Conservation (phyloP, 1,140 invertebrate genomes). For the Helicoverpa zea region DNA sequence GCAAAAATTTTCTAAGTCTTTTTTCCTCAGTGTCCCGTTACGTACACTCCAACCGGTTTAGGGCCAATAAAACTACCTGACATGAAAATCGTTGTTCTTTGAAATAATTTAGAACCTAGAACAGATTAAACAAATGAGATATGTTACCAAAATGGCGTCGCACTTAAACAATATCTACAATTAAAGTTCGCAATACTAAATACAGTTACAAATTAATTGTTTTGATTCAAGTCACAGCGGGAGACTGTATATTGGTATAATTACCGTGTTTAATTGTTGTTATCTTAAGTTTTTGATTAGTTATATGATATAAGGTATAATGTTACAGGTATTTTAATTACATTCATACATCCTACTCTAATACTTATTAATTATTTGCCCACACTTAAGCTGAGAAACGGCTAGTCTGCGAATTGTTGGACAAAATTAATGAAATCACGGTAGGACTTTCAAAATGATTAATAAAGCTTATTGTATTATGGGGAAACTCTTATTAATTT, state of each 20-base stretch:
- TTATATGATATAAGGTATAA: too few relatives aligned
- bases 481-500: too few relatives aligned
- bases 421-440: too few relatives aligned
- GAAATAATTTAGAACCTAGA: constrained; percentile 33
- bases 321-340: background rate
- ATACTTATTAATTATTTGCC: too few relatives aligned
- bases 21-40: too few relatives aligned
- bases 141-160: background rate
- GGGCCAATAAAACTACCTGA: too few relatives aligned
- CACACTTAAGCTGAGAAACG: too few relatives aligned
- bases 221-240: constrained; percentile 39
- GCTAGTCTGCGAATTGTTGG: too few relatives aligned
- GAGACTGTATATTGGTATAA: constrained; percentile 12
- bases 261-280: background rate
- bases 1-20: too few relatives aligned
- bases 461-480: too few relatives aligned
- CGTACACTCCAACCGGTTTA: too few relatives aligned
- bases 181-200: constrained; percentile 11
- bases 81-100: background rate
- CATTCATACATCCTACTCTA: background rate
- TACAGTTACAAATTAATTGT: constrained; percentile 34
- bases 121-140: constrained; percentile 27
- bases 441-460: too few relatives aligned
- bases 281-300: background rate
- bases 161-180: constrained; percentile 25